These are phyloP conservation scores for Tetraodon nigroviridis DNA, from an alignment of 2,113 vertebrate species.

Conservation along the genomic window DNA sequence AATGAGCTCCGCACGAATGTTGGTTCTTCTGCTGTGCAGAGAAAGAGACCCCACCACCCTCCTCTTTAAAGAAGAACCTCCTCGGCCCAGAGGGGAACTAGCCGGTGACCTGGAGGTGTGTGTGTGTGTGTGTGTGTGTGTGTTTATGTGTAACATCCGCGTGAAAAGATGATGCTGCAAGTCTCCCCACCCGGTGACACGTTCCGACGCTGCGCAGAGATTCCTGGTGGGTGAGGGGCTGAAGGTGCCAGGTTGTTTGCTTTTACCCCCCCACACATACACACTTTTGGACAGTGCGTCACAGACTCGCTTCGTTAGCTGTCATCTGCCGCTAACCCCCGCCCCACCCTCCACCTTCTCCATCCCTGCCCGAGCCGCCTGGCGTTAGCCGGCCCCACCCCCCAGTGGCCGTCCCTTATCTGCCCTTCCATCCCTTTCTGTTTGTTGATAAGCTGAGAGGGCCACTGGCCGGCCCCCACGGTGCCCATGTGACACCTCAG, in stretches of 20 bases:
- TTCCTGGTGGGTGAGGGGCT: conserved; percentile 47
- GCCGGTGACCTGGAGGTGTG: conserved; percentile 6
- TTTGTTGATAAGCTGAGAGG: conserved; percentile 68
- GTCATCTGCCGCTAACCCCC: conserved; percentile 39
- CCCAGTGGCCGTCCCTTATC: conserved; percentile 60
- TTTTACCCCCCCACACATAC: no score
- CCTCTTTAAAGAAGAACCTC: not conserved
- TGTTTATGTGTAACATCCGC: not conserved
- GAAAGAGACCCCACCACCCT: not conserved
- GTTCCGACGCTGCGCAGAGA: conserved; percentile 57
- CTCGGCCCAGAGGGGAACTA: not conserved
- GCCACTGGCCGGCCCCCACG: conserved; percentile 65
- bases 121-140: not conserved
- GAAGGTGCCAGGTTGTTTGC: conserved; percentile 23
- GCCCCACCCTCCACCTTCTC: conserved; percentile 4
- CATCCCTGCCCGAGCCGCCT: conserved; percentile 16
- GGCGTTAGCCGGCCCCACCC: conserved; percentile 46
- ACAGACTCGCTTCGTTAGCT: conserved; percentile 46
- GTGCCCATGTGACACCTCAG: conserved; percentile 69
- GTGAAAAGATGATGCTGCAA: conserved; percentile 13
- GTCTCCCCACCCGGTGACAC: conserved; percentile 25
- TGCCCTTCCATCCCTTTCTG: conserved; percentile 60
- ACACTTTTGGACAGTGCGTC: no score
- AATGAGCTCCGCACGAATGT: no score
- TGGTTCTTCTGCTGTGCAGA: no score